phyloP scores from a whole-genome alignment of 2,113 vertebrate genomes.

The Chitala chitala region DNA sequence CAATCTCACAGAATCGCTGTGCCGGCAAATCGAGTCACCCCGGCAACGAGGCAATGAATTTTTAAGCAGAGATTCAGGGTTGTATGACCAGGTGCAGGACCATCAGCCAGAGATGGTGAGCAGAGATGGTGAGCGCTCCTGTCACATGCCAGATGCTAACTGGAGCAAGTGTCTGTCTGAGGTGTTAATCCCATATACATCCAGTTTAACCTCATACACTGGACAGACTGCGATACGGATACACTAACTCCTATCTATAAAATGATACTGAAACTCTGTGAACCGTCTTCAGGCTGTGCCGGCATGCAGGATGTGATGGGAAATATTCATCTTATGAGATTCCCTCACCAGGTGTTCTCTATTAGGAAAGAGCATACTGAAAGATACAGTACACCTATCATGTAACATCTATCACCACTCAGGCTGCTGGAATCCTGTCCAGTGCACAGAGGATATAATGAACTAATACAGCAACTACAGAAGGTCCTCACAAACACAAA shows the following conservation, averaged over 20 bases:
- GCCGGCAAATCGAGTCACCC: not conserved
- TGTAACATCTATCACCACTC: not conserved
- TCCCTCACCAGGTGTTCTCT: too few relatives aligned
- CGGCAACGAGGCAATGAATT: constrained; percentile 35
- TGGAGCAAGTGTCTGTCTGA: constrained; percentile 11
- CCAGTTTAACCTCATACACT: too few relatives aligned
- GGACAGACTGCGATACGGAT: too few relatives aligned
- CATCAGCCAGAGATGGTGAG: constrained; percentile 17
- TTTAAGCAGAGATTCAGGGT: constrained; percentile 28
- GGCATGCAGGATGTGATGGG: too few relatives aligned
- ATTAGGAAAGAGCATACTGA: not conserved
- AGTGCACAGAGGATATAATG: not conserved
- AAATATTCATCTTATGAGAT: too few relatives aligned
- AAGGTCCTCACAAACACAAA: too few relatives aligned
- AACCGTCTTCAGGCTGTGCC: too few relatives aligned
- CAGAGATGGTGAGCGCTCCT: constrained; percentile 25
- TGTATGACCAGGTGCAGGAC: constrained; percentile 28
- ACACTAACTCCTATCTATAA: too few relatives aligned
- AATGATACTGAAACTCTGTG: too few relatives aligned
- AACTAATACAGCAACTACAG: not conserved
- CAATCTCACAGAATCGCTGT: constrained; percentile 31
- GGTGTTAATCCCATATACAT: not conserved
- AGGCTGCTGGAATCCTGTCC: not conserved
- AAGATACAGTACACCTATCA: not conserved
- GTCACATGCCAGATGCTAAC: constrained; percentile 28